Evolutionary conservation across 2,888 invertebrate species (phyloP).

Genomic region (Diaperis boleti): DNA sequence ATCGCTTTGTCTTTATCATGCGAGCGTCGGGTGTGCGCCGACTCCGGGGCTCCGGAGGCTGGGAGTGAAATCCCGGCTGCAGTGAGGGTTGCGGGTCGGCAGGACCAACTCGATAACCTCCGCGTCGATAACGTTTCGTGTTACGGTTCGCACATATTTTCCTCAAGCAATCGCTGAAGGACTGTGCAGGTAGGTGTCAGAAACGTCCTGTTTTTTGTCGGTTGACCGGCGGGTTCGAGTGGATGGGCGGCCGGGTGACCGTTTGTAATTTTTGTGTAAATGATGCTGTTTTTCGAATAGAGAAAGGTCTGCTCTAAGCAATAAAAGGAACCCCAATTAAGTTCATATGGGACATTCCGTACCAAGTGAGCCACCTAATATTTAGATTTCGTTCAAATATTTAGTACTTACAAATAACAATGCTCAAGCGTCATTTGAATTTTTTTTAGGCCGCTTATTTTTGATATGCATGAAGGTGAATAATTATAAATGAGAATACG

Average conservation of each 20-base stretch:
- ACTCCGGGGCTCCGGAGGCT: slow-evolving; percentile 51
- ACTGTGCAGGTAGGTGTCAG: slow-evolving; percentile 27
- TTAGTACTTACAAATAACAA: no score
- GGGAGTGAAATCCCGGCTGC: slow-evolving; percentile 57
- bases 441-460: no score
- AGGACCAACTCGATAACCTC: slow-evolving; percentile 50
- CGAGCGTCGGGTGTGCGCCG: slow-evolving; percentile 46
- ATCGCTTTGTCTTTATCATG: slow-evolving; percentile 35
- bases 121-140: slow-evolving; percentile 41
- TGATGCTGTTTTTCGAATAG: no score
- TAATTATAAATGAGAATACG: no score
- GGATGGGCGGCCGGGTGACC: background rate
- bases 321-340: no score
- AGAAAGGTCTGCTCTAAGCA: no score
- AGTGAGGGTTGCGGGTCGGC: slow-evolving; percentile 61
- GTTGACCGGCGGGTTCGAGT: background rate
- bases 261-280: no score
- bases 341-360: no score
- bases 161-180: background rate
- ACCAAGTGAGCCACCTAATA: no score
- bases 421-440: no score
- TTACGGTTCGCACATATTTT: slow-evolving; percentile 17
- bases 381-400: no score
- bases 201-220: background rate
- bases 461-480: no score